Conservation (phyloP, 1,140 invertebrate species). For the Brachystomella parvula region DNA sequence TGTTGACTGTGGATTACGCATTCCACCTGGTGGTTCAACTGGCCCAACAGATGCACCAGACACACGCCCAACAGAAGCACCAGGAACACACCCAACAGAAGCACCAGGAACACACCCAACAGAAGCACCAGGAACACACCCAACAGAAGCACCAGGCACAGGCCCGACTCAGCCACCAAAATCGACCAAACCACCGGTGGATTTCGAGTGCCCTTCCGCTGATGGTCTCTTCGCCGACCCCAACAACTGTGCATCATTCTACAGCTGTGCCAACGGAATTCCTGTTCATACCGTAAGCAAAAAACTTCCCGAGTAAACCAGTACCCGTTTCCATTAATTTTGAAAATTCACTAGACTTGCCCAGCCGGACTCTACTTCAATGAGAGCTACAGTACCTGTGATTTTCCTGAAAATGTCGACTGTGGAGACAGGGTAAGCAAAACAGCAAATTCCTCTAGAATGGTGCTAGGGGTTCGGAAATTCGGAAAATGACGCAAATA, state of each 20-base stretch:
- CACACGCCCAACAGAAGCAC: background rate
- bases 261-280: slow-evolving; percentile 2
- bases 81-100: background rate
- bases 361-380: background rate
- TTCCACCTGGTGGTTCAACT: background rate
- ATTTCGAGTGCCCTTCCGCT: slow-evolving; percentile 10
- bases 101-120: background rate
- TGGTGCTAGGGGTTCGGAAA: too few relatives aligned
- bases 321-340: background rate
- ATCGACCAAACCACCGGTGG: background rate
- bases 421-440: slow-evolving; percentile 19
- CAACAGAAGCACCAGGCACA: background rate
- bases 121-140: background rate
- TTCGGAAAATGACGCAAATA: too few relatives aligned
- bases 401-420: slow-evolving; percentile 14
- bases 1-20: slow-evolving; percentile 19
- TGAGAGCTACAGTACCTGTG: background rate
- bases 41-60: background rate
- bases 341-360: background rate
- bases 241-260: slow-evolving; percentile 17
- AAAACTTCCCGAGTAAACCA: background rate
- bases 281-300: background rate
- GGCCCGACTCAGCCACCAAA: background rate
- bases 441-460: too few relatives aligned
- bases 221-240: slow-evolving; percentile 15